Base-by-base conservation (phyloP, 2,797 vertebrate species). In the Threskiornis aethiopicus region DNA sequence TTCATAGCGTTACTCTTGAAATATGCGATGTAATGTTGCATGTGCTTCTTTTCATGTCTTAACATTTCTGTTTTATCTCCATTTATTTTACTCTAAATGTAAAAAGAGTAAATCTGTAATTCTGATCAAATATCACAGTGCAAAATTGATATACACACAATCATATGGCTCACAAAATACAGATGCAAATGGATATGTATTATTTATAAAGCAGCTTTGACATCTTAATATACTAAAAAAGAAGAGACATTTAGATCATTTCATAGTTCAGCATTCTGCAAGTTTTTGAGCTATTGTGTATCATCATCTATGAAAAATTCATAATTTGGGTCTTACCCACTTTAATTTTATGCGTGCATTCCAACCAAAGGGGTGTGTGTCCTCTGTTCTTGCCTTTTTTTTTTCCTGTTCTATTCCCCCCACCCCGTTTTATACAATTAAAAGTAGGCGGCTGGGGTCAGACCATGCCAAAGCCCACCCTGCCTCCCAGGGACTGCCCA, bases 201-300 rank as follows among this genome's bases (percentile, higher is more conserved):
- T 85, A 88, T 93, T 95, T 92, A 89, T 91, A 73, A 78, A 78
- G 61, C 58, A 81, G 61, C 42, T 92, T 72, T 94, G 84, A 83
- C 49, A 81, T 93, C 76, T 87, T 90, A 87, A 46, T 90, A 12
- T 21, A 21, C 52, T 81, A 71, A 84, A 90, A 87, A 67, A 17
- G 54, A 64, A 81, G 61, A 70, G 37, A 46, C 20, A 33, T 86
- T 73, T 76, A 90, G 66, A 73, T 62, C 12, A 42, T 82, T 70
- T 84, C 52, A 46, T 28, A 64, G 41, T 58, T 84, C 59, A 94
- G 78, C 73, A 44, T 93, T 93, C 41, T 61, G 42, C 29, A 29
- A 1, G 1, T 69, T 94, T 93, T 92, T 91, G 28, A 75, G n/a
- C 54, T 84, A 7, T n/a, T 1, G 0, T 41, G 5, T 52, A 44